Conservation (phyloP, 2,888 invertebrate species). For the Orthosia incerta region DNA sequence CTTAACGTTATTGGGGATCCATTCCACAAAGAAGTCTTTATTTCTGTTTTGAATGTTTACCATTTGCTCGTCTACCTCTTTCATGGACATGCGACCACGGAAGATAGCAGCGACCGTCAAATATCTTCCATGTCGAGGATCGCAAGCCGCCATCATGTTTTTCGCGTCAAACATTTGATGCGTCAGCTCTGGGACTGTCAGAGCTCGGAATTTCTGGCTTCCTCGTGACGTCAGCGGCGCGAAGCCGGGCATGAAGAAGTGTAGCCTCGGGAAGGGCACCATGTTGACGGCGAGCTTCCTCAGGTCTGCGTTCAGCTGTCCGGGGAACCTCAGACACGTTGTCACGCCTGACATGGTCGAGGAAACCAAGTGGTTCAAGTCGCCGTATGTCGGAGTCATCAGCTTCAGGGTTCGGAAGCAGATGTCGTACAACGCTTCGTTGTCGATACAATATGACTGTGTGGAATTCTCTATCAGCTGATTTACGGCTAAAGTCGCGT, state of each 20-base stretch:
- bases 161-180: conserved; percentile 98
- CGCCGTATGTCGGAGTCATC: conserved; percentile 94
- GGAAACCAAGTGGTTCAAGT: conserved; percentile 91
- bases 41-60: conserved; percentile 94
- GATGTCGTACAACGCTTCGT: conserved; percentile 94
- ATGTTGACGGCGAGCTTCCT: conserved; percentile 86
- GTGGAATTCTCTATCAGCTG: conserved; percentile 93
- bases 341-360: conserved; percentile 86
- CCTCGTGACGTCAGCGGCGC: conserved; percentile 94
- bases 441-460: conserved; percentile 93
- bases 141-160: conserved; percentile 99
- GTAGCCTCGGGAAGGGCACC: conserved; percentile 94
- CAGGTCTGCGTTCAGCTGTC: conserved; percentile 94
- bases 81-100: conserved; percentile 98
- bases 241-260: conserved; percentile 91
- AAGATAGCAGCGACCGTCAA: conserved; percentile 97
- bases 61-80: conserved; percentile 96
- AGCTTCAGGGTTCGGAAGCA: conserved; percentile 94
- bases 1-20: conserved; percentile 95
- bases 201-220: conserved; percentile 95
- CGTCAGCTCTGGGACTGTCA: conserved; percentile 97
- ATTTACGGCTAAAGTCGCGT: conserved; percentile 92
- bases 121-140: conserved; percentile 96
- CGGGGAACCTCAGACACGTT: conserved; percentile 84
- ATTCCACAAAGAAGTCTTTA: conserved; percentile 94